Evolutionary conservation across 1,140 invertebrate genomes (phyloP), one percentile per base, ranked within the genome.

Genomic region (Lasioglossum baleicum): DNA sequence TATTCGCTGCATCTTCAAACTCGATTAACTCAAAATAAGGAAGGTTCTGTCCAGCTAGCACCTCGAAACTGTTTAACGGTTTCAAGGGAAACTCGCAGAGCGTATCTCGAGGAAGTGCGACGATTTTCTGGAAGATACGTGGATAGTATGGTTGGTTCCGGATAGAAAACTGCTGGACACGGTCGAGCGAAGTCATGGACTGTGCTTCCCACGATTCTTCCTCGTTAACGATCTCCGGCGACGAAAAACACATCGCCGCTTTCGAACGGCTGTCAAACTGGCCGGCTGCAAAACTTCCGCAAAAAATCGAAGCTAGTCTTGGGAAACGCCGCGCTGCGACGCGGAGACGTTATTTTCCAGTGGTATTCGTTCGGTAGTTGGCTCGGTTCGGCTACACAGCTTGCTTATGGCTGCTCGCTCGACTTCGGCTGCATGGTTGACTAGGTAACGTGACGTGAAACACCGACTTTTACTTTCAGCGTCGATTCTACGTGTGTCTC

Each of bases 401-500:
- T 66, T 26, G 78, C 42, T 83, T 63, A 53, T 68, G 60, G 64
- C 61, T 68, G 53, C 44, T 10, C 40, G 51, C 31, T 82, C 51
- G 83, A 58, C 42, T 80, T 80, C 72, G 77, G 42, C 64, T 72
- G 68, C 68, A 86, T 80, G 63, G 26, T 83, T 86, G 84, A 75
- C 78, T 72, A 74, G 82, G 74, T 79, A 88, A 83, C 75, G 81
- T 75, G 83, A 81, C 86, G 86, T 83, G 83, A 81, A 80, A 88
- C 85, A 81, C 72, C 68, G 81, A 89, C 88, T 89, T 89, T 89
- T 88, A 88, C 88, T 89, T 89, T 88, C 87, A 87, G 66, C 67
- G 80, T 80, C 83, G 81, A 88, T 87, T 87, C 81, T 82, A 82
- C 80, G 80, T 61, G 44, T 69, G 48, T 58, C 48, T 64, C 40